phyloP scores from a whole-genome alignment of 2,888 invertebrate genomes.

The Drosophila cracens region DNA sequence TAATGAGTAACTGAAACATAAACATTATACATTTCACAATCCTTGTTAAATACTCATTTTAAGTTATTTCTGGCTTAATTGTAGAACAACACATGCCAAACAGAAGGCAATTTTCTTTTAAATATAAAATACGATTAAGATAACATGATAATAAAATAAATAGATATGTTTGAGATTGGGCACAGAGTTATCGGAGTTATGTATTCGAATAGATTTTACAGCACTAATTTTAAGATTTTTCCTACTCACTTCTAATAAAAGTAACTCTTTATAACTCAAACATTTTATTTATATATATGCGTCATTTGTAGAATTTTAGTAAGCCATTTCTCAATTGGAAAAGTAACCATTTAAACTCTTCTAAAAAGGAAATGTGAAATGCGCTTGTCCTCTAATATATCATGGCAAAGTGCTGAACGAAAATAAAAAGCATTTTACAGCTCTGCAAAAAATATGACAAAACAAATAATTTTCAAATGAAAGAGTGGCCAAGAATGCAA shows the following conservation, averaged over 20 bases:
- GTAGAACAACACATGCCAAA: neutral
- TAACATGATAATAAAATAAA: neutral
- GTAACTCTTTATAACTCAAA: neutral
- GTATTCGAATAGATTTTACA: neutral
- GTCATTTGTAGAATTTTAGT: neutral
- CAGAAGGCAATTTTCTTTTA: neutral
- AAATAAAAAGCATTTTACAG: neutral
- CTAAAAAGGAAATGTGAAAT: neutral
- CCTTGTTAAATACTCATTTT: neutral
- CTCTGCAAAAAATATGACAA: constrained; percentile 44
- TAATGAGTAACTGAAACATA: neutral
- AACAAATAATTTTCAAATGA: constrained; percentile 32
- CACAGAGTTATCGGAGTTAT: no score
- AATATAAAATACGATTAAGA: neutral
- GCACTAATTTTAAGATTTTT: neutral
- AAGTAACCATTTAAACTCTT: neutral
- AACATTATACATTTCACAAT: neutral
- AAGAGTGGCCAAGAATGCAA: neutral
- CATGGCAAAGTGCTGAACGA: constrained; percentile 2
- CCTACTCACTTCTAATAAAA: neutral
- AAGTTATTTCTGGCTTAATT: neutral
- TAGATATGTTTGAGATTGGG: no score
- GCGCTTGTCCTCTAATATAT: constrained; percentile 7
- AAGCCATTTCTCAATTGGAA: neutral
- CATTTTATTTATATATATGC: neutral